A percentile compares a stretch with the other conserved stretches of the same genome.
Conservation (phyloP, 2,888 invertebrate species). For the Elysia crispata region DNA sequence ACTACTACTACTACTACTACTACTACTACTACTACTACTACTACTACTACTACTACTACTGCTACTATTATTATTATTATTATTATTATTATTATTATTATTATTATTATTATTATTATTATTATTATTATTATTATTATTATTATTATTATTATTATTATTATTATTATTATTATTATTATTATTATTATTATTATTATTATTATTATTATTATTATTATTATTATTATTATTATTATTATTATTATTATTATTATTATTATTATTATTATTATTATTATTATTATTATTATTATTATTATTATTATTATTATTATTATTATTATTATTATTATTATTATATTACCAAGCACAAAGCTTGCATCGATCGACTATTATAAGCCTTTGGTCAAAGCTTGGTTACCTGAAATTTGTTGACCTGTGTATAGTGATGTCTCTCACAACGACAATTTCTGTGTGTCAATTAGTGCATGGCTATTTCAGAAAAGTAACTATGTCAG, state of each 20-base stretch:
- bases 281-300: not conserved
- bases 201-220: not conserved
- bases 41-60: no score
- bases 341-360: not conserved
- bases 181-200: not conserved
- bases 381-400: no score
- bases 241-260: not conserved
- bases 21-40: no score
- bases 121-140: not conserved
- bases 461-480: no score
- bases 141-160: not conserved
- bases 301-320: not conserved
- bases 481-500: no score
- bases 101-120: not conserved
- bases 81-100: no score
- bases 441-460: no score
- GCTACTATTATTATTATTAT: no score
- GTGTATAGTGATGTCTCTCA: no score
- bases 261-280: not conserved
- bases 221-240: not conserved
- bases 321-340: not conserved
- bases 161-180: not conserved
- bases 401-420: no score
- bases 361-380: no score
- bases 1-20: no score